Percentiles rank a stretch among this genome's conserved stretches.
Evolutionary conservation across 2,113 vertebrate species (phyloP).

Genomic region (Ceyx cyanopectus): DNA sequence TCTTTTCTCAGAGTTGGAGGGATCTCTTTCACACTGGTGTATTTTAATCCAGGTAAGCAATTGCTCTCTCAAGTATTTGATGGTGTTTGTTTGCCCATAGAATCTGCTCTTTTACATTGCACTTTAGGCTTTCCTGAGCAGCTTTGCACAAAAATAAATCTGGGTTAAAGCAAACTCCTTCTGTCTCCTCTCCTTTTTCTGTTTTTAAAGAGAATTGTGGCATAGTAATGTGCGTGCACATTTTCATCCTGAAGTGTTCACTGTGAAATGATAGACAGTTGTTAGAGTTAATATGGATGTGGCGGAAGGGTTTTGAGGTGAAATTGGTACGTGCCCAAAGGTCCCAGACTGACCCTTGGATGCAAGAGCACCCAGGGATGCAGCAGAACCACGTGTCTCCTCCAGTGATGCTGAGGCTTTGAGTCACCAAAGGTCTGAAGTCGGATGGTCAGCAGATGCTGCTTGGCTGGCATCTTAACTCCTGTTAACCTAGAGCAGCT

Average conservation of each 20-base stretch:
- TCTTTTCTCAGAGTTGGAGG: not conserved
- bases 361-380: not conserved
- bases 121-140: not conserved
- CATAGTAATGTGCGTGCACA: fast-evolving
- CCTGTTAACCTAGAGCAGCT: not conserved
- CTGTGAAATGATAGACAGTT: not conserved
- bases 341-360: fast-evolving
- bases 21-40: not conserved
- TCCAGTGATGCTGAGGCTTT: not conserved
- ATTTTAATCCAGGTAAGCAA: not conserved
- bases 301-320: not conserved
- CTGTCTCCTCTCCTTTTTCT: not conserved
- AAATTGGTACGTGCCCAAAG: not conserved
- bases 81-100: not conserved
- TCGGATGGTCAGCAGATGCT: not conserved
- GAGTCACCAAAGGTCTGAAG: not conserved
- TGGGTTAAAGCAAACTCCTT: not conserved
- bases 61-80: not conserved
- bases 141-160: conserved; percentile 13
- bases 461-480: not conserved
- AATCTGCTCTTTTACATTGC: not conserved
- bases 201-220: not conserved
- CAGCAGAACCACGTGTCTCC: not conserved
- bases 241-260: not conserved
- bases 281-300: not conserved